Evolutionary conservation across 2,888 invertebrate genomes (phyloP).

Genomic region (Drosophila helvetica): DNA sequence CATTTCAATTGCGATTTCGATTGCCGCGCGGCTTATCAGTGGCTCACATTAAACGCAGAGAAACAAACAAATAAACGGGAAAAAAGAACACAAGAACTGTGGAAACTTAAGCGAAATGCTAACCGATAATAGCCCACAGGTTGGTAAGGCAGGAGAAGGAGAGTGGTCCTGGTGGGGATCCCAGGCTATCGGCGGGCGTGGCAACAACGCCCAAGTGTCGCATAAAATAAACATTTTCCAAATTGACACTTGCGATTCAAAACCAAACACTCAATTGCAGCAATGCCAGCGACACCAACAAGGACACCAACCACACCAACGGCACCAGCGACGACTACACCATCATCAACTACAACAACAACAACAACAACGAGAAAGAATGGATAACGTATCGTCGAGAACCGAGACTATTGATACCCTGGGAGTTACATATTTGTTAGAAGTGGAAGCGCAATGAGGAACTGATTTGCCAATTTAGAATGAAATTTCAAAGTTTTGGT

Average conservation of each 20-base stretch:
- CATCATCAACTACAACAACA: constrained; percentile 3
- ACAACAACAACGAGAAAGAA: constrained; percentile 1
- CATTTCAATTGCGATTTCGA: constrained; percentile 32
- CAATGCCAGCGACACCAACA: constrained; percentile 52
- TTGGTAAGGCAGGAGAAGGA: not conserved
- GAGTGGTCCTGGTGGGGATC: not conserved
- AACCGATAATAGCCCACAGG: constrained; percentile 4
- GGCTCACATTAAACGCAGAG: constrained; percentile 27
- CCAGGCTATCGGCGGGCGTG: constrained; percentile 17
- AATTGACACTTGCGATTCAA: constrained; percentile 79
- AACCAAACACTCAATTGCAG: constrained; percentile 67
- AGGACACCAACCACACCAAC: constrained; percentile 40
- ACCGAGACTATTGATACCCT: not conserved
- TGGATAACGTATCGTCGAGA: not conserved
- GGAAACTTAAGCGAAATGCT: not conserved
- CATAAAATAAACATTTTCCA: constrained; percentile 80
- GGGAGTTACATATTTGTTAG: not conserved
- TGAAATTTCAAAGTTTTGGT: no score
- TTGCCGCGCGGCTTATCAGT: constrained; percentile 39
- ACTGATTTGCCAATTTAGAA: no score
- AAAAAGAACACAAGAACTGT: not conserved
- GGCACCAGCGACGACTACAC: constrained; percentile 9
- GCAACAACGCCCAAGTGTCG: constrained; percentile 62
- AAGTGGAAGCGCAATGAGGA: not conserved
- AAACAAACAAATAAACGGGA: constrained; percentile 6